Percentiles rank a stretch among this genome's conserved stretches.
Conservation (phyloP, 2,888 invertebrate species). For the Drosophila mimetica region DNA sequence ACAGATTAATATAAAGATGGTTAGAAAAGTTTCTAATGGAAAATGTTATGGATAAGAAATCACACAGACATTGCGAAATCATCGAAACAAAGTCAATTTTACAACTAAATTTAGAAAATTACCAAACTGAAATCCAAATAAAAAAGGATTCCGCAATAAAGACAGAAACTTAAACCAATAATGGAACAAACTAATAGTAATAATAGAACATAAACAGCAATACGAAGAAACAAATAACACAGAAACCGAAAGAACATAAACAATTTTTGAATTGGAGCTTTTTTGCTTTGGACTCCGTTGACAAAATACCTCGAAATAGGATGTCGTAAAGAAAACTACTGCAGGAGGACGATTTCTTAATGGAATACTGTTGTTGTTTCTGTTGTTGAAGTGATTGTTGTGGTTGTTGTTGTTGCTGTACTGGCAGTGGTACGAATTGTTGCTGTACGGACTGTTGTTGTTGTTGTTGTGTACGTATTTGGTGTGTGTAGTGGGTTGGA, state of each 20-base stretch:
- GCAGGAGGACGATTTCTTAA: slow-evolving; percentile 85
- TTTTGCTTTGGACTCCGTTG: slow-evolving; percentile 80
- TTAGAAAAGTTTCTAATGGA: neutral
- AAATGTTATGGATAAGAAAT: neutral
- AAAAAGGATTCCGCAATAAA: slow-evolving; percentile 3
- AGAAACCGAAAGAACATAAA: slow-evolving; percentile 43
- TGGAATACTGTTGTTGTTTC: slow-evolving; percentile 77
- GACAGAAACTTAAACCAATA: slow-evolving; percentile 41
- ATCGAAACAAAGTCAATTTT: slow-evolving; percentile 4
- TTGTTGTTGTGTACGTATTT: slow-evolving; percentile 75
- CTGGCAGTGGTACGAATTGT: slow-evolving; percentile 48
- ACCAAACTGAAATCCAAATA: slow-evolving; percentile 11
- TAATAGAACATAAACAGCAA: slow-evolving; percentile 22
- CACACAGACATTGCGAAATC: slow-evolving; percentile 28
- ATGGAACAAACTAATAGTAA: slow-evolving; percentile 20
- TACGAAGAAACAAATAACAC: slow-evolving; percentile 7
- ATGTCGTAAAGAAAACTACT: slow-evolving; percentile 85
- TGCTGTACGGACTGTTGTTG: slow-evolving; percentile 60
- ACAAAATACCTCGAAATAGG: slow-evolving; percentile 85
- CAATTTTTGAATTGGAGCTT: slow-evolving; percentile 68
- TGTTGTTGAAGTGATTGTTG: slow-evolving; percentile 35
- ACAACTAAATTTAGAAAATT: slow-evolving; percentile 14
- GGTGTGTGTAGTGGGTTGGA: slow-evolving; percentile 72
- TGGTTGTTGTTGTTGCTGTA: slow-evolving; percentile 45
- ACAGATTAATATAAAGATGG: slow-evolving; percentile 3